These are phyloP conservation scores for Euclidia mi DNA, from an alignment of 2,888 invertebrate genomes.

Conservation along the genomic window DNA sequence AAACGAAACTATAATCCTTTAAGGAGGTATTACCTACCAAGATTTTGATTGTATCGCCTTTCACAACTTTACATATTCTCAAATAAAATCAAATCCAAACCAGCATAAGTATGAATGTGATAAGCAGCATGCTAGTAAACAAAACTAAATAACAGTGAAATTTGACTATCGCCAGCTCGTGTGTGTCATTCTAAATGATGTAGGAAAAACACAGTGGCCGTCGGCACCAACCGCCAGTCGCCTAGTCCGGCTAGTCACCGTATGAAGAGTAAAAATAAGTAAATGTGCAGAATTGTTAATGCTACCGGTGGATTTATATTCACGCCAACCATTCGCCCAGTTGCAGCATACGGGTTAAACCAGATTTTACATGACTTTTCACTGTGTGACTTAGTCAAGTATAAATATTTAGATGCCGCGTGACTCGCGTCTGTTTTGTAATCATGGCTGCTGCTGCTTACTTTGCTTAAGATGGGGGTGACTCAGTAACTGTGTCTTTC, in stretches of 20 bases:
- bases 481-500: too few relatives aligned
- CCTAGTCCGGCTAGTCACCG: slow-evolving; percentile 62
- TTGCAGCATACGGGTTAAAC: slow-evolving; percentile 64
- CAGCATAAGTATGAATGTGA: slow-evolving; percentile 11
- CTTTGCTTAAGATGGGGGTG: background rate
- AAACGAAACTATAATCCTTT: too few relatives aligned
- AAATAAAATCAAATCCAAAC: too few relatives aligned
- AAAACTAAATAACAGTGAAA: slow-evolving; percentile 61
- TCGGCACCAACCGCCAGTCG: slow-evolving; percentile 17
- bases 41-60: too few relatives aligned
- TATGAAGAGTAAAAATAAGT: slow-evolving; percentile 72
- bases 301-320: slow-evolving; percentile 72
- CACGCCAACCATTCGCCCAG: slow-evolving; percentile 72
- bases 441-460: background rate
- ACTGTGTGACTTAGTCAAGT: slow-evolving; percentile 22
- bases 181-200: slow-evolving; percentile 61
- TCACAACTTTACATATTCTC: too few relatives aligned
- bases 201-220: slow-evolving; percentile 66
- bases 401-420: slow-evolving; percentile 7
- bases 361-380: slow-evolving; percentile 53
- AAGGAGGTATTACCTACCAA: too few relatives aligned
- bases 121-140: slow-evolving; percentile 33
- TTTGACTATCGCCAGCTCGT: slow-evolving; percentile 60
- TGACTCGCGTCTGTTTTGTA: slow-evolving; percentile 5
- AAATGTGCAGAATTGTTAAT: slow-evolving; percentile 78